A percentile compares a stretch with the other conserved stretches of the same genome.
phyloP scores from a whole-genome alignment of 2,113 vertebrate species.

The Xiphias gladius region DNA sequence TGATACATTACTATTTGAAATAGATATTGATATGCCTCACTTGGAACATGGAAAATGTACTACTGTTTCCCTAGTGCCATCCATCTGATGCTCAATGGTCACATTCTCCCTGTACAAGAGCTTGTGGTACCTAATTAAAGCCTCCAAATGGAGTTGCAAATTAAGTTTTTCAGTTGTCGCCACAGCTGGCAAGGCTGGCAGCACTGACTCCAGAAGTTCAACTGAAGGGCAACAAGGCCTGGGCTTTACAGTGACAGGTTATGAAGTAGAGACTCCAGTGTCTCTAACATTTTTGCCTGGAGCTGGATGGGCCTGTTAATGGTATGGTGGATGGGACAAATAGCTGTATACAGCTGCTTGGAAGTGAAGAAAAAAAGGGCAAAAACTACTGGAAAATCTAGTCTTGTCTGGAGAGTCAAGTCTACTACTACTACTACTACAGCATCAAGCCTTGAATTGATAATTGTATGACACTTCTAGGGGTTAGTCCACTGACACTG shows the following conservation, averaged over 20 bases:
- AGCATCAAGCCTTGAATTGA: conserved; percentile 15
- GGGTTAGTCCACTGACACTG: conserved; percentile 16
- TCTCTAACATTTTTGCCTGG: conserved; percentile 3
- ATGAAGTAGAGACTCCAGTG: neutral
- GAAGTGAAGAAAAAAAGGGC: neutral
- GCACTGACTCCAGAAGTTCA: conserved; percentile 72
- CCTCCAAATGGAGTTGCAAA: conserved; percentile 93
- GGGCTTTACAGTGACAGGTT: conserved; percentile 34
- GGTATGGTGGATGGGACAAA: neutral
- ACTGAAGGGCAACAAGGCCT: conserved; percentile 66
- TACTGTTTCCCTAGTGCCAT: conserved; percentile 61
- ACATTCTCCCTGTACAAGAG: conserved; percentile 87
- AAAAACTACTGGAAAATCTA: neutral
- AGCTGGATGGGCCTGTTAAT: neutral
- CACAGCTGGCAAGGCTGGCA: conserved; percentile 91
- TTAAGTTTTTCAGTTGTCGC: conserved; percentile 90
- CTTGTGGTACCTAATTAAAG: conserved; percentile 96
- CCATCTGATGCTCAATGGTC: conserved; percentile 86
- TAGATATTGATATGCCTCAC: conserved; percentile 20
- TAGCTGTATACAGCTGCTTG: neutral
- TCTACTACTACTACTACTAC: no score
- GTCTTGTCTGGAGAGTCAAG: no score
- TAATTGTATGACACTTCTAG: conserved; percentile 1
- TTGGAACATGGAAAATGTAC: conserved; percentile 45
- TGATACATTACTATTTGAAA: conserved; percentile 6